Base-by-base conservation (phyloP, 2,113 vertebrate genomes). In the Aegotheles bennettii region DNA sequence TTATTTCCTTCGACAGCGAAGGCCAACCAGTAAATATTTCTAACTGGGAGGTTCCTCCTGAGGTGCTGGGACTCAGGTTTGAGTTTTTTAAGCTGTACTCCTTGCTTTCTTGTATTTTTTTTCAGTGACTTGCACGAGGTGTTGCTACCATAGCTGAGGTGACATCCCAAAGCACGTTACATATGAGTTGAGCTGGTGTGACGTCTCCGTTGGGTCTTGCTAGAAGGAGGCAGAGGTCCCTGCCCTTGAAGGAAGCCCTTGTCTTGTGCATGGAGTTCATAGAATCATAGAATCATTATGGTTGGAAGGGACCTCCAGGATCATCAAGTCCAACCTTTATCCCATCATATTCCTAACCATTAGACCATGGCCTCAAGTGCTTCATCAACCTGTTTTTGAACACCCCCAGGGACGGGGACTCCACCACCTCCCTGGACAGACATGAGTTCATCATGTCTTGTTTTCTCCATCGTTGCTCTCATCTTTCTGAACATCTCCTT, bases 41-140 rank as follows among this genome's bases (percentile, higher is more conserved):
- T 28, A 20, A 29, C 0, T 2, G 19, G 19, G 21, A 36, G 36
- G 40, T 80, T 88, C 43, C 50, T 0, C 0, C 18, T 40, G 26
- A 35, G 47, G 4, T 7, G 3, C 15, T 25, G 26, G 15, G 35
- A 1, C 4, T 64, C 1, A 9, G 16, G 21, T 16, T 9, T 23
- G 16, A 17, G 16, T 45, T 45, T 38, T 23, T 14, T 5, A 21
- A 23, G 9, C 7, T 24, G 6, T 43, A 2, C 40, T 48, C 29
- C 26, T 64, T 35, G 10, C 9, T 81, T 47, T 26, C 0, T 3
- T 47, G 10, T 33, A 14, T 16, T 31, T 43, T 6, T 29, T 35
- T 15, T 16, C 21, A 28, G 45, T 17, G 51, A 18, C 3, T 36
- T 1, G 11, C 5, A 2, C 7, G 9, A 20, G 31, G 35, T 16